Conservation (phyloP, 2,888 invertebrate genomes). For the Anoplius nigerrimus region DNA sequence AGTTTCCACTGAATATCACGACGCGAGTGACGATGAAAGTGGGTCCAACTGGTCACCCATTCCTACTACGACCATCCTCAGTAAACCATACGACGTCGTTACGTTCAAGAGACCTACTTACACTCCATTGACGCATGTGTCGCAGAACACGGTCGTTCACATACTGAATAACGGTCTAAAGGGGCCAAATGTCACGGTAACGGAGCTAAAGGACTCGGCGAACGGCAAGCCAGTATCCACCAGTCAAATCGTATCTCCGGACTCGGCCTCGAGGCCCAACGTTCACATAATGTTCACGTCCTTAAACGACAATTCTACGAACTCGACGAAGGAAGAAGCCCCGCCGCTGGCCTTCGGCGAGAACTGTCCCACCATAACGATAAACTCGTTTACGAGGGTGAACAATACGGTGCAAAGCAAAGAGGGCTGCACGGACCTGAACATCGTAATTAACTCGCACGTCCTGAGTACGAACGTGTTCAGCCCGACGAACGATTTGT, state of each 20-base stretch:
- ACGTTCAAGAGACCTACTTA: constrained; percentile 11
- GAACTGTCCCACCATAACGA: constrained; percentile 71
- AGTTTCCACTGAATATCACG: not conserved
- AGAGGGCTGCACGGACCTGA: constrained; percentile 82
- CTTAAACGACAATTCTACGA: constrained; percentile 48
- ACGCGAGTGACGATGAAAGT: not conserved
- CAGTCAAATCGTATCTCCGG: not conserved
- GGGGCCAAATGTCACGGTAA: constrained; percentile 59
- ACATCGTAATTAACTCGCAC: constrained; percentile 83
- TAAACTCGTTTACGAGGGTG: constrained; percentile 70
- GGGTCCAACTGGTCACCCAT: not conserved
- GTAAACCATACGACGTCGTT: not conserved
- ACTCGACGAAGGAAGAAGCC: constrained; percentile 30
- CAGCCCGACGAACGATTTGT: constrained; percentile 41
- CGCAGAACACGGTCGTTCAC: constrained; percentile 69
- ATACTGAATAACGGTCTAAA: constrained; percentile 61
- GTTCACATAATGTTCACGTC: constrained; percentile 69
- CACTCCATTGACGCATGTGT: constrained; percentile 59
- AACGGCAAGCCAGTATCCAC: not conserved
- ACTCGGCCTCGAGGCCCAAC: constrained; percentile 52
- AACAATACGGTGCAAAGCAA: constrained; percentile 77
- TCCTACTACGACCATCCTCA: not conserved
- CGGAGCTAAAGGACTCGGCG: constrained; percentile 32
- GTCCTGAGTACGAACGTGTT: constrained; percentile 79
- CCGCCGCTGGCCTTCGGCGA: constrained; percentile 30